Evolutionary conservation across 2,888 invertebrate genomes (phyloP).

Genomic region (Diaprepes abbreviatus): DNA sequence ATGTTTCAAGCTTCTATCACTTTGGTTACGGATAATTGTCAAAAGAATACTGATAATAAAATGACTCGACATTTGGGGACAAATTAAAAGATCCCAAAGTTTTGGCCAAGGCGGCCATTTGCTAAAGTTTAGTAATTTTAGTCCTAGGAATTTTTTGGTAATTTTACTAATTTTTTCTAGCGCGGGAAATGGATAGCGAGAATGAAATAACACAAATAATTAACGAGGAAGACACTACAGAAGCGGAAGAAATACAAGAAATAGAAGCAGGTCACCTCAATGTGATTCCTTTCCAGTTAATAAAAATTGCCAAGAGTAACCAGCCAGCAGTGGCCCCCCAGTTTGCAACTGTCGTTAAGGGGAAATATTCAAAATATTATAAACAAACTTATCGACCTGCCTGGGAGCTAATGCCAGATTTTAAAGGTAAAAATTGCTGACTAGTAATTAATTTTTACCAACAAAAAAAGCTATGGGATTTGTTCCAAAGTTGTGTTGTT

Average conservation of each 20-base stretch:
- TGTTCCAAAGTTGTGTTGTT: no score
- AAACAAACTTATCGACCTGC: conserved; percentile 73
- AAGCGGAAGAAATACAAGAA: conserved; percentile 31
- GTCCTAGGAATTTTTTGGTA: conserved; percentile 33
- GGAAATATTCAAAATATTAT: conserved; percentile 63
- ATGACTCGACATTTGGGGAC: neutral
- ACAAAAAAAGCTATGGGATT: no score
- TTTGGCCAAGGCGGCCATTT: conserved; percentile 37
- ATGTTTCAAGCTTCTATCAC: no score
- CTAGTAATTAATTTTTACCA: no score
- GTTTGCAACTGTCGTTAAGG: conserved; percentile 26
- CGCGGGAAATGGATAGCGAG: conserved; percentile 57
- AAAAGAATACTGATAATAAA: no score
- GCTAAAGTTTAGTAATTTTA: conserved; percentile 51
- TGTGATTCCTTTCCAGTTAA: conserved; percentile 57
- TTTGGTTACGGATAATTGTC: no score
- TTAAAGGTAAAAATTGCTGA: conserved; percentile 66
- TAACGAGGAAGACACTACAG: conserved; percentile 47
- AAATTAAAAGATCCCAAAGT: conserved; percentile 45
- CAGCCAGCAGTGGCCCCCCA: conserved; percentile 11
- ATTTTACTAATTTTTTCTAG: conserved; percentile 56
- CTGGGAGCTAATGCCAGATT: conserved; percentile 74
- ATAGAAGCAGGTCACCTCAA: conserved; percentile 47
- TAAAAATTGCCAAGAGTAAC: conserved; percentile 36
- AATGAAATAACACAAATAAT: conserved; percentile 38